Evolutionary conservation across 1,140 invertebrate species (phyloP), one percentile per base, ranked within the genome.

Genomic region (Leptinotarsa lineolata): DNA sequence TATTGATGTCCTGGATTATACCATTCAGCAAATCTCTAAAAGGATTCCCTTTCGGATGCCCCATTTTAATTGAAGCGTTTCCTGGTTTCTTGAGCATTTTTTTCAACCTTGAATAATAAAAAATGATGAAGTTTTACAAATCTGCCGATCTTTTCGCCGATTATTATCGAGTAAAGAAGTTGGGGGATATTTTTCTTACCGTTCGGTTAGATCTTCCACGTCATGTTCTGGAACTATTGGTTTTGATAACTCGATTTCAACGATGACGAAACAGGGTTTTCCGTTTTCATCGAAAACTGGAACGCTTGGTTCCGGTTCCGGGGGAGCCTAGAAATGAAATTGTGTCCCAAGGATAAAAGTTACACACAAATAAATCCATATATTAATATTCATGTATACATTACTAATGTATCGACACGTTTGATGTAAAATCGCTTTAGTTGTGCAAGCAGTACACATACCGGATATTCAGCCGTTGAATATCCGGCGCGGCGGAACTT

Each of bases 211-310:
- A 21, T 82, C 80, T 72, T 82, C 78, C 11, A 80, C 21, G 4
- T 75, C 54, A 71, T 75, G 64, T 70, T 72, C 71, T 16, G 72
- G 70, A 15, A 66, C 60, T 1, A 81, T 48, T 11, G 82, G 76
- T 70, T 79, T 77, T 13, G 74, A 68, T 18, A 83, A 61, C 74
- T 80, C 80, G 21, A 82, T 76, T 78, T 82, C 80, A 13, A 81
- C 68, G 30, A 81, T 58, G 21, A 82, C 73, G 72, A 82, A 81
- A 54, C 77, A 76, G 22, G 72, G 80, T 68, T 82, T 73, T 30
- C 78, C 79, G 12, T 76, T 64, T 68, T 81, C 77, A 39, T 80
- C 76, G 60, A 75, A 80, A 20, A 82, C 71, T 45, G 71, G 76
- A 13, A 71, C 58, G 65, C 81, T 81, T 12, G 81, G 80, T 74